Conservation (phyloP, 2,113 vertebrate species). For the Elephantulus edwardii region DNA sequence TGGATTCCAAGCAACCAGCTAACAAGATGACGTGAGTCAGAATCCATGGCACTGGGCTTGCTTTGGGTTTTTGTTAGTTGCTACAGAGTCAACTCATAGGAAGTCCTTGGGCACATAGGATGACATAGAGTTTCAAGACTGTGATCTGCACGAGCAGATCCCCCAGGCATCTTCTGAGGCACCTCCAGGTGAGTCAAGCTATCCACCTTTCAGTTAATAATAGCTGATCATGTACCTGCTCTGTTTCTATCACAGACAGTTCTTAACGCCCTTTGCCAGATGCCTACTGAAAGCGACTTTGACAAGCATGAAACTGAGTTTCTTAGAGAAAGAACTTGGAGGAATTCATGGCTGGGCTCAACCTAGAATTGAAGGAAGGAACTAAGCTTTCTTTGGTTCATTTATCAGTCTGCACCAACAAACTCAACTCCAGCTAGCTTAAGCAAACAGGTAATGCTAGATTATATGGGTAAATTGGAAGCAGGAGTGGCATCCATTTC, state of each 20-base stretch:
- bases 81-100: too few species aligned
- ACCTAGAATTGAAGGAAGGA: neutral
- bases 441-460: neutral
- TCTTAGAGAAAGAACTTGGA: neutral
- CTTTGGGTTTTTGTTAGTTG: too few species aligned
- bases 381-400: neutral
- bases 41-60: too few species aligned
- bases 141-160: neutral
- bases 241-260: neutral
- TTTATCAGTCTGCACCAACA: neutral
- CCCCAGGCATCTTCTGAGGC: neutral
- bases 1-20: neutral
- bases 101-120: too few species aligned
- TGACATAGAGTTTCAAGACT: neutral
- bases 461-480: neutral
- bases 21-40: neutral
- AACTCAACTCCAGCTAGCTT: neutral
- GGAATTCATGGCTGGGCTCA: neutral
- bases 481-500: fast-evolving
- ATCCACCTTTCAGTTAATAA: neutral
- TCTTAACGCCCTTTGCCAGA: neutral
- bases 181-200: neutral
- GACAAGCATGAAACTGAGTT: neutral
- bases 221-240: neutral
- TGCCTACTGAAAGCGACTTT: neutral